Conservation (phyloP, 2,888 invertebrate species). For the Alsophila aescularia region DNA sequence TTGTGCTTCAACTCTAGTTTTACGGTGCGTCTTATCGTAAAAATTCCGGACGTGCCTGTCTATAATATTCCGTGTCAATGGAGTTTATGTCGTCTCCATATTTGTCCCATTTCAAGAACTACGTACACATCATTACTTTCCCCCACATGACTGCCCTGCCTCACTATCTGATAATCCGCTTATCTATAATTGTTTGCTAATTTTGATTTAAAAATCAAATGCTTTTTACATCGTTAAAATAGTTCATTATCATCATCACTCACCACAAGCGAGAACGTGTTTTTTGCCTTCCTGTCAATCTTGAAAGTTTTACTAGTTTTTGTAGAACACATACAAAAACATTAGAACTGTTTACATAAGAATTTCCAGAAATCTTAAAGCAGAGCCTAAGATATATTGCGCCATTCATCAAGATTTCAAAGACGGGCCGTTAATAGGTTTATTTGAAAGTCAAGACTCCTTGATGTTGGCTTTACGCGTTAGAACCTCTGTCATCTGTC, state of each 20-base stretch:
- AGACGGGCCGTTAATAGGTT: slow-evolving; percentile 17
- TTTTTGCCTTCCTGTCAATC: not conserved
- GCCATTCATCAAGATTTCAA: slow-evolving; percentile 23
- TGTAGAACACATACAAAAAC: slow-evolving; percentile 6
- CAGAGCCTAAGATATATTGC: slow-evolving; percentile 6
- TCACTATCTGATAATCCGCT: not conserved
- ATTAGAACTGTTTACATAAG: slow-evolving; percentile 7
- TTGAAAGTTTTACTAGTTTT: slow-evolving; percentile 8
- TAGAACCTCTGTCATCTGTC: slow-evolving; percentile 30
- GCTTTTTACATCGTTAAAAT: not conserved
- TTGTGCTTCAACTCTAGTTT: slow-evolving; percentile 20
- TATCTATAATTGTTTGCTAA: too few species aligned
- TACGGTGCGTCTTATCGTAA: slow-evolving; percentile 52
- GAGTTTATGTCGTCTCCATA: slow-evolving; percentile 9
- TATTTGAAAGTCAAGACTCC: slow-evolving; percentile 25
- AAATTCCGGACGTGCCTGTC: slow-evolving; percentile 41
- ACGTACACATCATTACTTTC: not conserved
- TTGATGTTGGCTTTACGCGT: slow-evolving; percentile 18
- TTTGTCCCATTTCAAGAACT: not conserved
- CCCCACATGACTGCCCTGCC: not conserved
- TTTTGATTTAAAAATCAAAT: not conserved
- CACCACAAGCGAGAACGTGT: not conserved
- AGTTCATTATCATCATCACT: not conserved
- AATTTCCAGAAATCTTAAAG: slow-evolving; percentile 11
- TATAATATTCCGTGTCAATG: slow-evolving; percentile 19